Base-by-base conservation (phyloP, 2,888 invertebrate species). In the Agonopterix arenella region DNA sequence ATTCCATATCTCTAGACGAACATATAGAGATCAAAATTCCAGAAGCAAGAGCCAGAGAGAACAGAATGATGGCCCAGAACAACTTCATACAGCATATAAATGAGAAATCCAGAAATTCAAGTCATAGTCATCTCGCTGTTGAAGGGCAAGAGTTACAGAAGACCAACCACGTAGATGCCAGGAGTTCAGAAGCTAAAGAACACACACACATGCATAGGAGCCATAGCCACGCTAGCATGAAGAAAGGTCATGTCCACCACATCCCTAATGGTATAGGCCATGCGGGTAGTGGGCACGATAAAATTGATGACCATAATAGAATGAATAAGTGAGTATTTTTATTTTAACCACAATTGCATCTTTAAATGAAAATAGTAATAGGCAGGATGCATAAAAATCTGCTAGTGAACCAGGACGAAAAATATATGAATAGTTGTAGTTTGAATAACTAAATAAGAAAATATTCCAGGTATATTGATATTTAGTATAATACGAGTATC, bases 21-120 rank as follows among this genome's bases (percentile, higher is more conserved):
- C 92, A 92, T 64, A 91, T 92, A 38, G 91, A 91, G 62, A 91
- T 91, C 62, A 90, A 90, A 58, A 90, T 80, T 83, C 93, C 70
- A 58, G 91, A 81, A 61, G 66, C 89, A 1, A 75, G 89, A 58
- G 89, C 69, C n/a, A 68, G 83, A 53, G 90, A 90, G 54, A 90
- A 90, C 67, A 70, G 90, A 18, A 68, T 86, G 1, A 83, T 90
- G 82, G 89, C 89, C 0, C 83, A 89, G 51, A 88, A 73, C 57
- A 88, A 89, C 59, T 89, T 88, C 60, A 75, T 88, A 1, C 85
- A 89, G 44, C 78, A 86, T 60, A 76, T 89, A 47, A 89, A 86
- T 50, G 89, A 89, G 57, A 86, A 80, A 59, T 67, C 76, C 1
- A 79, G 77, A 56, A 84, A 80, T 50, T 54, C 66, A 13, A 84